These are phyloP conservation scores for Synanthedon formicaeformis DNA, from an alignment of 2,888 invertebrate genomes.

Conservation along the genomic window DNA sequence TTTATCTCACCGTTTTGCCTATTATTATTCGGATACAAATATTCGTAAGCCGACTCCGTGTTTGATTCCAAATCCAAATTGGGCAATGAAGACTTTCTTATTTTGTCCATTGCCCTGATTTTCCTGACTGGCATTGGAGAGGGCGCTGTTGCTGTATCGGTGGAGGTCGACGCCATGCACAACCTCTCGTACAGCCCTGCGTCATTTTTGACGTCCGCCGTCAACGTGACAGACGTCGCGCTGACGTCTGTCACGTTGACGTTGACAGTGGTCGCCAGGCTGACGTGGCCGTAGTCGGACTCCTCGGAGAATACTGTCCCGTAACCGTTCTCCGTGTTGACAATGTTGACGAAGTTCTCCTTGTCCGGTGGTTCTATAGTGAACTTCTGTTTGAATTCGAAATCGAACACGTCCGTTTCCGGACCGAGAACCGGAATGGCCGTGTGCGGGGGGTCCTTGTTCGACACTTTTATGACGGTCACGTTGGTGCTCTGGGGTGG, in stretches of 20 bases:
- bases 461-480: conserved; percentile 73
- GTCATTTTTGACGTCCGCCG: conserved; percentile 13
- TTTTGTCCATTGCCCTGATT: conserved; percentile 31
- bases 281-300: conserved; percentile 52
- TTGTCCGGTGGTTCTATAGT: conserved; percentile 16
- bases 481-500: conserved; percentile 49
- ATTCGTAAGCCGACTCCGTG: conserved; percentile 46
- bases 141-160: conserved; percentile 9
- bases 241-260: conserved; percentile 21
- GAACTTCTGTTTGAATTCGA: conserved; percentile 36
- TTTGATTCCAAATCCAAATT: conserved; percentile 33
- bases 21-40: conserved; percentile 30
- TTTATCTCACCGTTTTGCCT: not conserved
- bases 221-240: conserved; percentile 14
- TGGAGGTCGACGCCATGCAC: conserved; percentile 53
- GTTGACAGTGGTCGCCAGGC: conserved; percentile 52
- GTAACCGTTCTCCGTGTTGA: conserved; percentile 53
- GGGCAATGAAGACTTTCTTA: conserved; percentile 47
- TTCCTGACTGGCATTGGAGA: conserved; percentile 34
- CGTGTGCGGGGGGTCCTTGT: conserved; percentile 54
- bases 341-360: conserved; percentile 44
- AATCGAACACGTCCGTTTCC: conserved; percentile 44
- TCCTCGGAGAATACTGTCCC: conserved; percentile 42
- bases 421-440: conserved; percentile 49
- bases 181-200: conserved; percentile 40